Evolutionary conservation across 2,113 vertebrate genomes (phyloP), one percentile per base, ranked within the genome.

Genomic region (Heteronetta atricapilla): DNA sequence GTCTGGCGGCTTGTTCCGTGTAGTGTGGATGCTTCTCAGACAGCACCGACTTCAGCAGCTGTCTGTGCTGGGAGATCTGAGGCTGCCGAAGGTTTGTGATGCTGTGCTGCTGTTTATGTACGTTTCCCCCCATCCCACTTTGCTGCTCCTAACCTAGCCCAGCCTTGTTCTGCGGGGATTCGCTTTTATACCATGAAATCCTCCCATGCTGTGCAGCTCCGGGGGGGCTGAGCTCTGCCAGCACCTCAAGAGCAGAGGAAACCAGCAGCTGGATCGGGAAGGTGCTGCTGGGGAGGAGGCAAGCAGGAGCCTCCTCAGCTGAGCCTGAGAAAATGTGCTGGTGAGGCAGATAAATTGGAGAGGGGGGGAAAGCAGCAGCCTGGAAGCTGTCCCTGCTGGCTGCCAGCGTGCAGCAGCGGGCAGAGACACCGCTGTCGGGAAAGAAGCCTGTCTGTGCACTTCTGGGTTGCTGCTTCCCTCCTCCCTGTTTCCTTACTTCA

Each of bases 101-200:
- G 67, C 74, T 48, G 34, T 22, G 62, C 26, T 46, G 11, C 26
- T 69, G 0, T 15, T 48, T 22, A 1, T 1, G 1, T 73, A 62
- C 60, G 12, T 53, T 76, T 93, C 69, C 64, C 53, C 33, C 42
- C 22, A 14, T 77, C 9, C 38, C 23, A 10, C 50, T 76, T 3
- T 46, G 42, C 26, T 46, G 33, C 46, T 78, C 18, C 75, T 55
- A 55, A 53, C 42, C 63, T 31, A 15, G 8, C 21, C 14, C 25
- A 63, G 40, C 0, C 0, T 16, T 82, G 36, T n/a, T 67, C 52
- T 59, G 70, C 56, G 15, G 42, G 10, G 22, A 29, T 64, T 72
- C 85, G 28, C 34, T 64, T 79, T 66, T 68, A 72, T 76, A 26
- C 6, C 28, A 12, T 14, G 67, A 76, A 55, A 33, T 73, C 90